Conservation (phyloP, 1,140 invertebrate species). For the Pseudachorutes palmiensis region DNA sequence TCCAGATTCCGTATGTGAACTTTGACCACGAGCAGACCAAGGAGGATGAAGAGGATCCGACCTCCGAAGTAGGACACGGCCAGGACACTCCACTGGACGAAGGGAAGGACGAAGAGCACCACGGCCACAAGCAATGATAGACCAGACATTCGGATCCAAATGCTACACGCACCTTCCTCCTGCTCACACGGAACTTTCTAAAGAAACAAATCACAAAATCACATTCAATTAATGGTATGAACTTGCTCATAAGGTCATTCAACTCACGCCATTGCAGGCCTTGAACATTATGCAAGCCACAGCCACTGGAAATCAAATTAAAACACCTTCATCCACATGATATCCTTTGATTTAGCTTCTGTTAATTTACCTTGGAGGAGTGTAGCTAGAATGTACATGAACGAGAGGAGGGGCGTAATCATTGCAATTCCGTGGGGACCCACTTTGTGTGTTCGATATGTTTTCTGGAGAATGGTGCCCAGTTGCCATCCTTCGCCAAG, state of each 20-base stretch:
- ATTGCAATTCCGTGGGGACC: constrained; percentile 4
- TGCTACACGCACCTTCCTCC: constrained; percentile 1
- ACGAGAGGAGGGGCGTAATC: constrained; percentile 1
- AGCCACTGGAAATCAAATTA: neutral
- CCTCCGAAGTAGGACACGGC: constrained; percentile 1
- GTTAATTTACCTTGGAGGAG: constrained; percentile 6
- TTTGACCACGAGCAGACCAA: neutral
- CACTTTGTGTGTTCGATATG: constrained; percentile 7
- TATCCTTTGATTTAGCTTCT: too few relatives aligned
- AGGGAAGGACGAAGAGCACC: constrained; percentile 6
- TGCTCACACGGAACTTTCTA: constrained; percentile 11
- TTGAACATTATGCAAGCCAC: constrained; percentile 7
- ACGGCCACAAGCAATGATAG: neutral
- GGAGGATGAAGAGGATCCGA: neutral
- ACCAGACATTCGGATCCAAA: neutral
- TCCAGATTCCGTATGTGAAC: neutral
- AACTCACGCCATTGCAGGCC: constrained; percentile 9
- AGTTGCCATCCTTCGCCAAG: neutral
- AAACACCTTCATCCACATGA: too few relatives aligned
- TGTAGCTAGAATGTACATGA: neutral
- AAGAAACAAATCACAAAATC: neutral
- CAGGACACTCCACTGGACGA: constrained; percentile 3
- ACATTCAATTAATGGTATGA: too few relatives aligned
- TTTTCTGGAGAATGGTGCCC: neutral
- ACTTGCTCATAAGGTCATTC: too few relatives aligned